phyloP scores from a whole-genome alignment of 2,797 vertebrate species.

The Corythornis leucogaster region DNA sequence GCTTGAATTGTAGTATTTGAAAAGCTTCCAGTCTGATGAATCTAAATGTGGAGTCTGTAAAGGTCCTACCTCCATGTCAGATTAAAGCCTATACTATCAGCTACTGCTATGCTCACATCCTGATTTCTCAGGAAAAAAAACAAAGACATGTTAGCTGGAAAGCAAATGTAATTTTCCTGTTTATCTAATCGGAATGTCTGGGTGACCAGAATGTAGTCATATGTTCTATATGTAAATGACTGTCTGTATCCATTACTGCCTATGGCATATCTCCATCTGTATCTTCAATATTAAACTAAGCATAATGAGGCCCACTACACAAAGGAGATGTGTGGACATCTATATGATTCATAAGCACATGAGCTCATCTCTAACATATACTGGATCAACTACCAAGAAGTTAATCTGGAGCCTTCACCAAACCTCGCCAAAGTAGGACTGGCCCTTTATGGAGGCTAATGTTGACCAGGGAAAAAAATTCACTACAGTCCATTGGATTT shows the following conservation, averaged over 20 bases:
- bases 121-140: not conserved
- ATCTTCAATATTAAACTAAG: not conserved
- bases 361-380: not conserved
- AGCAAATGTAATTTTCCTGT: not conserved
- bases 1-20: not conserved
- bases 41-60: not conserved
- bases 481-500: too few species aligned
- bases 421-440: not conserved
- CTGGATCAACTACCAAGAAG: not conserved
- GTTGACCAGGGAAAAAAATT: not conserved
- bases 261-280: not conserved
- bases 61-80: not conserved
- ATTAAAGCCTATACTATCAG: not conserved
- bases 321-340: not conserved
- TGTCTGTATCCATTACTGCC: not conserved
- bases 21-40: not conserved
- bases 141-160: not conserved
- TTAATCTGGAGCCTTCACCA: not conserved
- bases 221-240: not conserved
- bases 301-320: not conserved
- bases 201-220: not conserved
- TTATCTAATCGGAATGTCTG: not conserved
- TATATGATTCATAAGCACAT: not conserved
- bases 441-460: not conserved
- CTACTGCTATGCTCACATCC: not conserved